Evolutionary conservation across 2,113 vertebrate genomes (phyloP), one percentile per base, ranked within the genome.

Genomic region (Thunnus maccoyii): DNA sequence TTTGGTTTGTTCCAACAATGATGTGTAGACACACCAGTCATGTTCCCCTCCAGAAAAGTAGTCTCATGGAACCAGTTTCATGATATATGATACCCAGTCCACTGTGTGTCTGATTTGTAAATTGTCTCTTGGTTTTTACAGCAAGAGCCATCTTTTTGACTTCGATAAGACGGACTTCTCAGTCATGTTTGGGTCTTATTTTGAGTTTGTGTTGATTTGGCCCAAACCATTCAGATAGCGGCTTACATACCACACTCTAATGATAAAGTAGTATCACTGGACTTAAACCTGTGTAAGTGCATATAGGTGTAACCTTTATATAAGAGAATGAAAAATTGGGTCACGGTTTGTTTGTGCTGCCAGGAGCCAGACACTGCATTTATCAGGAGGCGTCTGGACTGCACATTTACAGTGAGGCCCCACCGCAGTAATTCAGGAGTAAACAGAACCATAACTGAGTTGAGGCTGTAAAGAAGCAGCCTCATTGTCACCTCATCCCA

Each of bases 381-480:
- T 91, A 93, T 89, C 87, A 80, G 91, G 91, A 91, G 91, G 90
- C 88, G 84, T 91, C 92, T 91, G 87, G 91, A 41, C 90, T 84
- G 84, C 86, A 87, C 76, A 88, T 91, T 91, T 88, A 64, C 76
- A 82, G 0, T 44, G 77, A 84, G 83, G 88, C 79, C 81, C 69
- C 68, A n/a, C 63, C 13, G 12, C 78, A 61, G 74, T 76, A 83
- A 86, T 84, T 87, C 81, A 57, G 68, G 68, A 76, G 84, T 91
- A 91, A 89, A 94, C 89, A 89, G 82, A 70, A 72, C 82, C 65
- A 52, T 84, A 79, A 81, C 84, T 65, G 78, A 61, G 80, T 73
- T 57, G 57, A 81, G 83, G 77, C 83, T 48, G 44, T 89, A 88
- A 91, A 92, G 77, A 78, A 87, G 85, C 79, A 83, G 88, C 71